Evolutionary conservation across 2,113 vertebrate species (phyloP).

Genomic region (Scolopax mira): DNA sequence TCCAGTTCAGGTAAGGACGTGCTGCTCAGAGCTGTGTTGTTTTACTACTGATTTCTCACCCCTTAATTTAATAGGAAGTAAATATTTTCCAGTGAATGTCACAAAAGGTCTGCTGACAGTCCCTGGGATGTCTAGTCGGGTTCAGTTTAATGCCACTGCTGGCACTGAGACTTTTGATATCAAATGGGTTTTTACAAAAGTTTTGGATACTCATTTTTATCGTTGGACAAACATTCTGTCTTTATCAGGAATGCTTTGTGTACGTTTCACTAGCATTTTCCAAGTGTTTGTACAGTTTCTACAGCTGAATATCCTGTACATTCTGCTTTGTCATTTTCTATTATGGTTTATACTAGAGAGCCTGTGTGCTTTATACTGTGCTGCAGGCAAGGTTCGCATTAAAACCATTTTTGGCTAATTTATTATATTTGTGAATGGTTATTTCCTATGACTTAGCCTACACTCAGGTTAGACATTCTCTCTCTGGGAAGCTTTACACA

Average conservation of each 20-base stretch:
- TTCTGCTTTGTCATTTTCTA: constrained; percentile 43
- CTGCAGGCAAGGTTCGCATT: constrained; percentile 42
- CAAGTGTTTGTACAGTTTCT: constrained; percentile 45
- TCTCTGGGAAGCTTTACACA: background rate
- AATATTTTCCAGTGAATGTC: background rate
- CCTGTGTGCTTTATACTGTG: background rate
- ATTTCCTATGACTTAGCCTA: background rate
- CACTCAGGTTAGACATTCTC: background rate
- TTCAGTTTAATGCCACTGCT: constrained; percentile 21
- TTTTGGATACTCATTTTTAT: constrained; percentile 29
- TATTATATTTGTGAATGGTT: background rate
- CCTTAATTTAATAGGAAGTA: background rate
- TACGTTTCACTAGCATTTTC: background rate
- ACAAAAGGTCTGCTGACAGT: background rate
- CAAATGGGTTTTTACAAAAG: constrained; percentile 46
- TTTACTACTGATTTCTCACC: background rate
- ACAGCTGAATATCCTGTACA: background rate
- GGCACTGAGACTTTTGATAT: constrained; percentile 31
- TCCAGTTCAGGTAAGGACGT: background rate
- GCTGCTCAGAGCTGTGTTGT: background rate
- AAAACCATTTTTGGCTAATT: constrained; percentile 50
- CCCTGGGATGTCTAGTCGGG: background rate
- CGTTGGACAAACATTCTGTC: background rate
- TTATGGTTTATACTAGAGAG: constrained; percentile 6
- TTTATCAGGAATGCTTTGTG: background rate